These are phyloP conservation scores for Pocillopora verrucosa DNA, from an alignment of 64 coral and sea anemone genomes.

Conservation along the genomic window DNA sequence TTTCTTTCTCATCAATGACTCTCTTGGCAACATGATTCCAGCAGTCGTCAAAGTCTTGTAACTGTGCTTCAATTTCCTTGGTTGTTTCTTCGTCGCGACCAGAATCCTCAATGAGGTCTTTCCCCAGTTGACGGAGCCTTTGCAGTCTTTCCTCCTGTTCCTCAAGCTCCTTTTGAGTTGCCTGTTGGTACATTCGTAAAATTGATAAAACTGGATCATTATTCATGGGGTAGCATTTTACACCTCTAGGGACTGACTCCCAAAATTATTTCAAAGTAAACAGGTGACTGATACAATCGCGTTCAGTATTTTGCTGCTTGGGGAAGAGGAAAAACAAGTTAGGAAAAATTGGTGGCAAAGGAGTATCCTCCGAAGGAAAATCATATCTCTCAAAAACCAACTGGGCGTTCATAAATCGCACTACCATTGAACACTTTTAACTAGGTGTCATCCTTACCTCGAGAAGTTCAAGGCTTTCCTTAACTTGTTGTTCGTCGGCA, in stretches of 20 bases:
- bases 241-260: too few relatives aligned
- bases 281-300: too few relatives aligned
- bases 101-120: constrained; percentile 40
- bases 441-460: constrained; percentile 16
- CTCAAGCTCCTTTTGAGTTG: constrained; percentile 65
- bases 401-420: too few relatives aligned
- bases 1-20: constrained; percentile 67
- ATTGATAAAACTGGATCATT: background rate
- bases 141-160: constrained; percentile 59
- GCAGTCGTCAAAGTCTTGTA: constrained; percentile 86
- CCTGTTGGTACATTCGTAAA: background rate
- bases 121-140: constrained; percentile 49
- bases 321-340: too few relatives aligned
- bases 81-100: constrained; percentile 25
- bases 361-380: too few relatives aligned
- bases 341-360: too few relatives aligned
- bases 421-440: too few relatives aligned
- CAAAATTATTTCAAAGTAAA: too few relatives aligned
- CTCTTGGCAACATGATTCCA: constrained; percentile 75
- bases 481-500: constrained; percentile 73
- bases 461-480: constrained; percentile 51
- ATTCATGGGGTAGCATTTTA: background rate
- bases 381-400: too few relatives aligned
- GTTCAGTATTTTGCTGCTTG: too few relatives aligned
- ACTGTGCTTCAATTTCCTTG: constrained; percentile 59